Evolutionary conservation across 2,113 vertebrate species (phyloP).

Genomic region (Leptodactylus fuscus): DNA sequence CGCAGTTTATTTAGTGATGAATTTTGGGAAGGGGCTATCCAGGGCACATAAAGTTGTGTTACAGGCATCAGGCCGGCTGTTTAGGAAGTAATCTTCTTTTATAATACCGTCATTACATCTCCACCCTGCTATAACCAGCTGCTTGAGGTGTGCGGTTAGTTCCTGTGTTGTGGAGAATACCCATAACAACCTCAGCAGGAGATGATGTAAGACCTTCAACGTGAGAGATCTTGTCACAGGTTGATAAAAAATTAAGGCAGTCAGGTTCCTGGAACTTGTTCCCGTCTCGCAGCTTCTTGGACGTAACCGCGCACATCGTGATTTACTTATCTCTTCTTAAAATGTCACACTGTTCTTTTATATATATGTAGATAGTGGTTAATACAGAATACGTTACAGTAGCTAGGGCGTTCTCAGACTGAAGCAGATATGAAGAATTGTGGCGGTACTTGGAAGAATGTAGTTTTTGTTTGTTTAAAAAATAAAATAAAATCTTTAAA

Average conservation of each 20-base stretch:
- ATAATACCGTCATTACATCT: background rate
- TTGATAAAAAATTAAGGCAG: background rate
- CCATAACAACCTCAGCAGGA: background rate
- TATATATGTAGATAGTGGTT: background rate
- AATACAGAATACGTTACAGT: background rate
- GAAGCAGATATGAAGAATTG: background rate
- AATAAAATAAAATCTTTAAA: no score
- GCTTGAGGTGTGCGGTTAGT: background rate
- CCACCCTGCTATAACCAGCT: constrained; percentile 32
- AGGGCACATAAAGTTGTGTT: constrained; percentile 5
- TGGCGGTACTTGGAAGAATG: no score
- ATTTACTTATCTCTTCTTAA: background rate
- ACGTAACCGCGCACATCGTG: background rate
- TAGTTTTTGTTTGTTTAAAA: no score
- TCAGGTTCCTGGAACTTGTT: background rate
- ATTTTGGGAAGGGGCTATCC: background rate
- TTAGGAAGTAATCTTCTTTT: constrained; percentile 28
- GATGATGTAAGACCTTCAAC: background rate
- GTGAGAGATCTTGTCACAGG: background rate
- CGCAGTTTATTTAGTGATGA: background rate
- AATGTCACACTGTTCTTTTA: constrained; percentile 13
- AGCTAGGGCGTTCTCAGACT: background rate
- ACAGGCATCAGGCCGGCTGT: background rate
- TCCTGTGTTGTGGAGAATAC: background rate
- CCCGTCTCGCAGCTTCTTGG: background rate